Conservation (phyloP, 2,113 vertebrate genomes). For the Sula dactylatra region DNA sequence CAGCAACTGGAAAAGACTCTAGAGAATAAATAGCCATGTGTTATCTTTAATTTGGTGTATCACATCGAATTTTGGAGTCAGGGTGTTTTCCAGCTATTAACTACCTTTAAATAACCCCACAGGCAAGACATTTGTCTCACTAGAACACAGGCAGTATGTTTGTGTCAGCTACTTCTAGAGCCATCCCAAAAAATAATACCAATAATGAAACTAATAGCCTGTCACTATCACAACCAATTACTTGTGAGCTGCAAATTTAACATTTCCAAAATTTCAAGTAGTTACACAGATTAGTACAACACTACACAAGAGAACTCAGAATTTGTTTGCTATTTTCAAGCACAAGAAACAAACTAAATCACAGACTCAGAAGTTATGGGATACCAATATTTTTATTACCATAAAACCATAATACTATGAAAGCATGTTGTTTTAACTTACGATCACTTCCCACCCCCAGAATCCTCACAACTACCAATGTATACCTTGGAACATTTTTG, state of each 20-base stretch:
- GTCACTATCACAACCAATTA: background rate
- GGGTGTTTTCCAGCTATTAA: background rate
- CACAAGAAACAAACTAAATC: background rate
- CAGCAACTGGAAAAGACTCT: background rate
- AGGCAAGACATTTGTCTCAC: background rate
- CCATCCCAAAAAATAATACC: background rate
- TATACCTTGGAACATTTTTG: background rate
- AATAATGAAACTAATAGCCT: background rate
- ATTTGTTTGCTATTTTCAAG: background rate
- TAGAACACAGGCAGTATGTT: background rate
- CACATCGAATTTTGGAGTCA: background rate
- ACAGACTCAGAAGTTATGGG: background rate
- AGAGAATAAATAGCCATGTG: background rate
- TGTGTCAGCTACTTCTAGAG: background rate
- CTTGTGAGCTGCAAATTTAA: background rate
- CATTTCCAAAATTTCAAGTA: background rate
- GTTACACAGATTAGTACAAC: background rate
- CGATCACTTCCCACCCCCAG: too few relatives aligned
- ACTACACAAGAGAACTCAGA: background rate
- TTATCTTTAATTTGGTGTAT: background rate
- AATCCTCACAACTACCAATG: background rate
- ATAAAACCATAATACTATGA: background rate
- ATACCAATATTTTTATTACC: background rate
- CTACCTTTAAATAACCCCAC: background rate
- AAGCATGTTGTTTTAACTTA: background rate